Conservation (phyloP, 2,797 vertebrate genomes). For the Xiphorhynchus erythropygius region DNA sequence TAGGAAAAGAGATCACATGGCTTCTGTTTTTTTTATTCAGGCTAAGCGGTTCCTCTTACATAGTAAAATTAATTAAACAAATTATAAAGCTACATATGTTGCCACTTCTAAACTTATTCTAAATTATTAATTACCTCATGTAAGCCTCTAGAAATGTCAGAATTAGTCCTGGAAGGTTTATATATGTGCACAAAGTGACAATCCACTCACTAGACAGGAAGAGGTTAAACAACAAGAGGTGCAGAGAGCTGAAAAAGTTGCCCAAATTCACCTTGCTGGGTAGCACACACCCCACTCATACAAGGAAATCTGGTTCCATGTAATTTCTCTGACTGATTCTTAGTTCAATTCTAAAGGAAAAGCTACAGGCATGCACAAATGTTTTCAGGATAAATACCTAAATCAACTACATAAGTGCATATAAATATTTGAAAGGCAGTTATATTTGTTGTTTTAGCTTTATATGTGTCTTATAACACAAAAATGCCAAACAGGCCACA, state of each 20-base stretch:
- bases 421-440: neutral
- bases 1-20: neutral
- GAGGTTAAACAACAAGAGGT: neutral
- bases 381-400: neutral
- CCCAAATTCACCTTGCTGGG: neutral
- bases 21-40: neutral
- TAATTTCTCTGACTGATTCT: neutral
- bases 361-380: neutral
- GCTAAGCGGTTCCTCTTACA: neutral
- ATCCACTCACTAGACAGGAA: neutral
- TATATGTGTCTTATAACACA: neutral
- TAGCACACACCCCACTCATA: accelerated
- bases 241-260: neutral
- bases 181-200: neutral
- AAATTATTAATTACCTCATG: neutral
- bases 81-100: neutral
- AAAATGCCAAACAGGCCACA: neutral
- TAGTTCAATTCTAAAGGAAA: neutral
- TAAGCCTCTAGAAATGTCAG: neutral
- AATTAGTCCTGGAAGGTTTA: neutral
- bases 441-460: neutral
- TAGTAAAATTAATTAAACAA: neutral
- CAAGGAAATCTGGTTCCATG: neutral
- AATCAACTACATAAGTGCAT: neutral
- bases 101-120: neutral